phyloP scores from a whole-genome alignment of 2,113 vertebrate genomes.

The Cynocephalus volans region DNA sequence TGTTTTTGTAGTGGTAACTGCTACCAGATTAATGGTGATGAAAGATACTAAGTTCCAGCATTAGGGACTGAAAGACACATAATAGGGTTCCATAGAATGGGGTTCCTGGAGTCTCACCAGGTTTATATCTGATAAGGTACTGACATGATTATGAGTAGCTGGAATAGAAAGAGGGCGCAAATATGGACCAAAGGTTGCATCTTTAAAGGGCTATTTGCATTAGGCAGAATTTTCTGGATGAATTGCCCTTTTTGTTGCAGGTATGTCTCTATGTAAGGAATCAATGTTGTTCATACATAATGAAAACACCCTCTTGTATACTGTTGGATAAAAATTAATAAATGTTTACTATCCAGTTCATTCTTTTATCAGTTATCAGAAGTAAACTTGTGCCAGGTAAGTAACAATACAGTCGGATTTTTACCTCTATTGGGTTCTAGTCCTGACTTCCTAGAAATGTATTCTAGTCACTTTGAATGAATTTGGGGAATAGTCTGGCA shows the following conservation, averaged over 20 bases:
- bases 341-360: not conserved
- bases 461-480: not conserved
- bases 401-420: not conserved
- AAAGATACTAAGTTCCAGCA: not conserved
- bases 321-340: constrained; percentile 32
- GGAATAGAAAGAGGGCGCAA: not conserved
- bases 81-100: not conserved
- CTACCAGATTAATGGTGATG: not conserved
- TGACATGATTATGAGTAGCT: not conserved
- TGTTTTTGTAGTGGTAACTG: not conserved
- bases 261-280: constrained; percentile 5
- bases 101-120: not conserved
- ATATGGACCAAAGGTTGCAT: not conserved
- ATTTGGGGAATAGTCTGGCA: not conserved
- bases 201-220: not conserved
- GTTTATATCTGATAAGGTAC: not conserved
- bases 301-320: not conserved
- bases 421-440: not conserved
- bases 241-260: not conserved
- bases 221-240: not conserved
- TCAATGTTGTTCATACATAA: not conserved
- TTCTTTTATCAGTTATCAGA: constrained; percentile 33
- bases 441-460: not conserved
- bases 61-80: not conserved
- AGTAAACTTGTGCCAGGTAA: not conserved